Percentiles rank a stretch among this genome's conserved stretches.
These are phyloP conservation scores for Crotalus helleri DNA, from an alignment of 2,113 vertebrate genomes.

Conservation along the genomic window DNA sequence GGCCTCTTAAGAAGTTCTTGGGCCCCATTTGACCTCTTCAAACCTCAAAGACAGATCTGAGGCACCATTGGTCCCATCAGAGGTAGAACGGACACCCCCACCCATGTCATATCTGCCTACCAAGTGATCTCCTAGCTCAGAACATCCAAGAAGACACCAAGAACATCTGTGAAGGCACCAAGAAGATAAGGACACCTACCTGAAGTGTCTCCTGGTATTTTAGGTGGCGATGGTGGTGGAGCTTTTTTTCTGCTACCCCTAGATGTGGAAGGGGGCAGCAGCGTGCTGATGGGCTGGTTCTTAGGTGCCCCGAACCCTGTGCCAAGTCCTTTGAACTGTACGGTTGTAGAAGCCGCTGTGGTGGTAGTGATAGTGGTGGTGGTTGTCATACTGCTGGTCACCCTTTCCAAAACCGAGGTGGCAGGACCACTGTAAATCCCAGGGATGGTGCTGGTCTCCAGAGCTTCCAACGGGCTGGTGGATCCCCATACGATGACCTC, in stretches of 20 bases:
- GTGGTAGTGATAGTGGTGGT: neutral
- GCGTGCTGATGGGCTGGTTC: conserved; percentile 60
- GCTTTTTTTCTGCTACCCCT: conserved; percentile 51
- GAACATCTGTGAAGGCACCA: neutral
- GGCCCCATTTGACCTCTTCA: neutral
- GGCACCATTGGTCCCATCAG: neutral
- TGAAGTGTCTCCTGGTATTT: conserved; percentile 73
- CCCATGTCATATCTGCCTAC: neutral
- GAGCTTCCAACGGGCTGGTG: conserved; percentile 70
- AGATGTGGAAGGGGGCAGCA: conserved; percentile 62
- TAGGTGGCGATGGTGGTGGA: conserved; percentile 55
- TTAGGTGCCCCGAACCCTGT: conserved; percentile 30
- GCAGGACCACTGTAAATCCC: conserved; percentile 43
- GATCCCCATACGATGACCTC: conserved; percentile 78
- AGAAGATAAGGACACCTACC: conserved; percentile 46
- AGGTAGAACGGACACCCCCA: neutral
- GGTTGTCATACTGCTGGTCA: conserved; percentile 42
- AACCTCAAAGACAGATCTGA: neutral
- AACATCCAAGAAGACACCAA: neutral
- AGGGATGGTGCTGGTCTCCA: conserved; percentile 65
- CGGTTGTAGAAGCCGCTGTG: neutral
- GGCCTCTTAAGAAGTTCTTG: neutral
- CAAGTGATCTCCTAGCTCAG: neutral
- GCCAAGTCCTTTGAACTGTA: conserved; percentile 48
- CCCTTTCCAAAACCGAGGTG: conserved; percentile 43